phyloP scores from a whole-genome alignment of 1,140 invertebrate genomes.

The Zophobas atratus region DNA sequence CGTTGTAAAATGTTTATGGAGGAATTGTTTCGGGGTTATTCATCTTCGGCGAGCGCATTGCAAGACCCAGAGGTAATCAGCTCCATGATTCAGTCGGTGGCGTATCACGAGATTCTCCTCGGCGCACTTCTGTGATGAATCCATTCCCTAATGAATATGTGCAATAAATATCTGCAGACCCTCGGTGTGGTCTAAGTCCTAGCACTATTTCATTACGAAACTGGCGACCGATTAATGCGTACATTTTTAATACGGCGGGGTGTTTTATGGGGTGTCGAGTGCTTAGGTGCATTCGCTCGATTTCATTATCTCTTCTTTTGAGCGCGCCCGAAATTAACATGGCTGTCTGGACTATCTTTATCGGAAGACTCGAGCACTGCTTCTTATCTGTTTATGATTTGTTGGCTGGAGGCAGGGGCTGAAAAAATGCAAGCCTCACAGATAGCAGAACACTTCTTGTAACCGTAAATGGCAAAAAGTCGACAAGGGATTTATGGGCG shows the following conservation, averaged over 20 bases:
- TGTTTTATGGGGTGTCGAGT: conserved; percentile 58
- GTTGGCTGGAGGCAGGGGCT: conserved; percentile 43
- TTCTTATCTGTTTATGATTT: conserved; percentile 52
- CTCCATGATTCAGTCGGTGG: conserved; percentile 51
- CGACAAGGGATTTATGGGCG: conserved; percentile 7
- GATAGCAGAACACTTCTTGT: conserved; percentile 36
- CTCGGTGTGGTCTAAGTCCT: conserved; percentile 50
- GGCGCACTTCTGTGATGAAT: conserved; percentile 55
- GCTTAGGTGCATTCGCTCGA: conserved; percentile 49
- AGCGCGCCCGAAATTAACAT: conserved; percentile 45
- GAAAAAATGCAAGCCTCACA: conserved; percentile 42
- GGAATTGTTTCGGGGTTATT: conserved; percentile 48
- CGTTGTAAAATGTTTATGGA: conserved; percentile 17
- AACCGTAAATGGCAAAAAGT: conserved; percentile 20
- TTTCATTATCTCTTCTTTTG: conserved; percentile 50
- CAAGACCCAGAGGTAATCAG: conserved; percentile 54
- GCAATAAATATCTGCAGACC: conserved; percentile 60
- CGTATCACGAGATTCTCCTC: conserved; percentile 49
- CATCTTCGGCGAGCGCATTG: conserved; percentile 50
- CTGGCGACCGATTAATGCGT: conserved; percentile 58
- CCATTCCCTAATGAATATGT: conserved; percentile 60
- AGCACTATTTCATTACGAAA: conserved; percentile 54
- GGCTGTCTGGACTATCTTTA: conserved; percentile 43
- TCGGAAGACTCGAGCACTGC: conserved; percentile 32
- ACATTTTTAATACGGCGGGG: conserved; percentile 57